Percentiles rank a stretch among this genome's conserved stretches.
These are phyloP conservation scores for Cliona cf. orientalis DNA, from an alignment of 37 sponge, comb jelly and placozoan species.

Conservation along the genomic window DNA sequence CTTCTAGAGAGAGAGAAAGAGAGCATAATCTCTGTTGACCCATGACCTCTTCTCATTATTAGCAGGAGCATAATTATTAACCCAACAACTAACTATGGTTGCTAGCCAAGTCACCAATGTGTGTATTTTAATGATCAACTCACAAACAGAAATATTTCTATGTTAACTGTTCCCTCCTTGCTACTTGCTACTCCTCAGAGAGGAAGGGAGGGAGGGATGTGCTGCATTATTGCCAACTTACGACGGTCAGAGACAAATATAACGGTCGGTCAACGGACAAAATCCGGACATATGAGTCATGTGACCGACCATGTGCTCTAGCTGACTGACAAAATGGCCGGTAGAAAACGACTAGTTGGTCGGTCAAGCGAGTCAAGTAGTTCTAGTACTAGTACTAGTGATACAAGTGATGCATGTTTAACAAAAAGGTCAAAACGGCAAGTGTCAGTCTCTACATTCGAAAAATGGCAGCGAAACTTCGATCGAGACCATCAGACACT, in stretches of 20 bases:
- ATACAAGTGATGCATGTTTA: background rate
- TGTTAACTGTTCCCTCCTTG: no score
- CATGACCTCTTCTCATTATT: no score
- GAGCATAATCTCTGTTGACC: no score
- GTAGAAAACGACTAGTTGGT: background rate
- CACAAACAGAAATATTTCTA: no score
- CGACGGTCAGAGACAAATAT: conserved; percentile 53
- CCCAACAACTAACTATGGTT: no score
- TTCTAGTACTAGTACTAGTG: background rate
- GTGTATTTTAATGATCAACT: no score
- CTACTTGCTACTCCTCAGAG: no score
- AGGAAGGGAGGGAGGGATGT: no score
- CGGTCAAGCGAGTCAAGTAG: background rate
- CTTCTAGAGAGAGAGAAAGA: no score
- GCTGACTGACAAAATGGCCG: conserved; percentile 18
- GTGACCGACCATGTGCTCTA: conserved; percentile 5
- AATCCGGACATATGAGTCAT: background rate
- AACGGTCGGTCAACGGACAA: conserved; percentile 26
- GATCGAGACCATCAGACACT: conserved; percentile 47
- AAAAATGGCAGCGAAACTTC: conserved; percentile 51
- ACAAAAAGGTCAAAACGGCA: conserved; percentile 43
- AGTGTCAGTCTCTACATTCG: conserved; percentile 34
- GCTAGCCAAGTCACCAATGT: no score
- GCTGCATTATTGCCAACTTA: no score
- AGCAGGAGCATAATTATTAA: no score